Evolutionary conservation across 2,888 invertebrate genomes (phyloP).

Genomic region (Crematogaster levior): DNA sequence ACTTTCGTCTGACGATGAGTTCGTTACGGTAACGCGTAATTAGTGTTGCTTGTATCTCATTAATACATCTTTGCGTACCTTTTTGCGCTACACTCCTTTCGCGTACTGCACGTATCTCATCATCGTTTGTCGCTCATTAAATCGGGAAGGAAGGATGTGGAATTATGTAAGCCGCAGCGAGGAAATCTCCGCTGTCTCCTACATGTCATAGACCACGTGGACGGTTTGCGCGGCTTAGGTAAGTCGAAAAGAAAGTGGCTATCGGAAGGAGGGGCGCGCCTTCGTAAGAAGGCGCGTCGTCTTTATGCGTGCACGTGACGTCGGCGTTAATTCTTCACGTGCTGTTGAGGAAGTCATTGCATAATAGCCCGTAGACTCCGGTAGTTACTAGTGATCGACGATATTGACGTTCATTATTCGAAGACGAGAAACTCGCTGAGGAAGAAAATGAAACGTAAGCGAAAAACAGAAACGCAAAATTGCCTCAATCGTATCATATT

Average conservation of each 20-base stretch:
- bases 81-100: neutral
- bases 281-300: conserved; percentile 67
- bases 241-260: conserved; percentile 80
- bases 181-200: conserved; percentile 47
- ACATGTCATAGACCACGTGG: conserved; percentile 78
- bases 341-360: conserved; percentile 67
- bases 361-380: conserved; percentile 54
- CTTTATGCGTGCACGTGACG: conserved; percentile 66
- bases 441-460: neutral
- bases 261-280: conserved; percentile 75
- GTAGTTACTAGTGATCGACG: conserved; percentile 30
- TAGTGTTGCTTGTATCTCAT: conserved; percentile 17
- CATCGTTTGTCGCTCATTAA: conserved; percentile 14
- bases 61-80: conserved; percentile 6
- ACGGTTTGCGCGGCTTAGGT: conserved; percentile 75
- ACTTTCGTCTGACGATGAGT: neutral
- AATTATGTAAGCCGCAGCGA: conserved; percentile 54
- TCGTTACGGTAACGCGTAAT: neutral
- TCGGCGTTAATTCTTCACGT: conserved; percentile 70
- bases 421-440: conserved; percentile 7
- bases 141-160: conserved; percentile 16
- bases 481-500: neutral
- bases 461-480: neutral
- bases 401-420: conserved; percentile 6
- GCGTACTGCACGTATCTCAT: neutral